Evolutionary conservation across 2,888 invertebrate species (phyloP).

Genomic region (Bellardia bayeri): DNA sequence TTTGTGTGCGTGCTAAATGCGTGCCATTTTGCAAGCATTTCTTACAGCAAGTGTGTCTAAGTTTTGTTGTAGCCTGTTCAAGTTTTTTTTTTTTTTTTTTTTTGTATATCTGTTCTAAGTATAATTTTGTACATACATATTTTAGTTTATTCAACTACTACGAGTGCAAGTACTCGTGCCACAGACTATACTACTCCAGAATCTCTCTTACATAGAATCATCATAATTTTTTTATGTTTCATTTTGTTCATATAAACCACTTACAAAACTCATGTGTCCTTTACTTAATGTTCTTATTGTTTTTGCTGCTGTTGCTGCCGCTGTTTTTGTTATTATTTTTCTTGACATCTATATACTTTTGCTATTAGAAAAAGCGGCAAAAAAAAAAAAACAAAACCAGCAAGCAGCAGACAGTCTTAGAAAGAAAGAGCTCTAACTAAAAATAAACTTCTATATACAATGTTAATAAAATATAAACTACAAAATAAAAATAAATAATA

Average conservation of each 20-base stretch:
- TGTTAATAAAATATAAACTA: constrained; percentile 64
- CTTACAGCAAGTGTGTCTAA: neutral
- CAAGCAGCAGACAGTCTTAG: constrained; percentile 25
- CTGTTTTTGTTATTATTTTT: neutral
- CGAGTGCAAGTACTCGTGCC: neutral
- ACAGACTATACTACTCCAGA: neutral
- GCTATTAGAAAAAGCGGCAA: neutral
- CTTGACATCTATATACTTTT: constrained; percentile 21
- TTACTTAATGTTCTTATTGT: constrained; percentile 16
- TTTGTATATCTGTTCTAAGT: neutral
- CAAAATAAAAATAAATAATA: constrained; percentile 55
- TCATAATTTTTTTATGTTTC: constrained; percentile 35
- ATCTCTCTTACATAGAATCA: neutral
- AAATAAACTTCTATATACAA: constrained; percentile 53
- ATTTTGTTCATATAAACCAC: constrained; percentile 52
- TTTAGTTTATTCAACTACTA: constrained; percentile 16
- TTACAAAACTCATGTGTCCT: constrained; percentile 58
- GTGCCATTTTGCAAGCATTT: neutral
- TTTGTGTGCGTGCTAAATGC: neutral
- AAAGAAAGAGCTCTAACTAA: constrained; percentile 30
- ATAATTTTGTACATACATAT: neutral
- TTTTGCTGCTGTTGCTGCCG: neutral
- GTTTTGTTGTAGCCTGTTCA: neutral
- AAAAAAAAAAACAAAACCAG: neutral
- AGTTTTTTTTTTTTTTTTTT: neutral